Evolutionary conservation across 2,888 invertebrate genomes (phyloP).

Genomic region (Drosophila algonquin): DNA sequence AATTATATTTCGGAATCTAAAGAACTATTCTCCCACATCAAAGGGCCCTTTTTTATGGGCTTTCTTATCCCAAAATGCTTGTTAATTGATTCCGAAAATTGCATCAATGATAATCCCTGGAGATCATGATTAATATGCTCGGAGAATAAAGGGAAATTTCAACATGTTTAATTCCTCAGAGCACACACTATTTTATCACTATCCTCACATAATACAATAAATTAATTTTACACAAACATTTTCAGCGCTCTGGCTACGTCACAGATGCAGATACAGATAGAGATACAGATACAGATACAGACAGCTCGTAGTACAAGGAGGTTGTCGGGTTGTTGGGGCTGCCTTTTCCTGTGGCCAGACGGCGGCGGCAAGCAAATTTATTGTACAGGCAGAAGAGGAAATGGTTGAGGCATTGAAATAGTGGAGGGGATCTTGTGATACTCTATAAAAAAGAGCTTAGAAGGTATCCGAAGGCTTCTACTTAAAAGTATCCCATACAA

Average conservation of each 20-base stretch:
- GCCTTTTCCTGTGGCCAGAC: constrained; percentile 14
- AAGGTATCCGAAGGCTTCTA: background rate
- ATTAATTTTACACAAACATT: constrained; percentile 62
- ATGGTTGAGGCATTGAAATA: background rate
- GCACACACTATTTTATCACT: constrained; percentile 57
- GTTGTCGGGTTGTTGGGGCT: background rate
- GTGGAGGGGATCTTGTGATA: background rate
- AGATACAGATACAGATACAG: constrained; percentile 31
- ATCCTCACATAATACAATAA: constrained; percentile 73
- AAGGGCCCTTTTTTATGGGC: background rate
- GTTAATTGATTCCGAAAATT: constrained; percentile 46
- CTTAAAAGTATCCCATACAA: background rate
- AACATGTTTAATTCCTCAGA: constrained; percentile 47
- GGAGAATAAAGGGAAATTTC: constrained; percentile 55
- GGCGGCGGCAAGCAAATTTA: constrained; percentile 33
- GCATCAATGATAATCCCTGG: constrained; percentile 54
- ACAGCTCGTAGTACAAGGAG: constrained; percentile 1
- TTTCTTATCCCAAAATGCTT: constrained; percentile 3
- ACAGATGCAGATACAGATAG: constrained; percentile 34
- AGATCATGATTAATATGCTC: constrained; percentile 62
- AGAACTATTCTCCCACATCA: constrained; percentile 7
- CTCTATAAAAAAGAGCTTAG: constrained; percentile 5
- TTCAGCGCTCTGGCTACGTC: constrained; percentile 38
- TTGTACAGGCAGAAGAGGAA: constrained; percentile 14
- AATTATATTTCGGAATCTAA: background rate